Evolutionary conservation across 2,888 invertebrate species (phyloP).

Genomic region (Suillia variegata): DNA sequence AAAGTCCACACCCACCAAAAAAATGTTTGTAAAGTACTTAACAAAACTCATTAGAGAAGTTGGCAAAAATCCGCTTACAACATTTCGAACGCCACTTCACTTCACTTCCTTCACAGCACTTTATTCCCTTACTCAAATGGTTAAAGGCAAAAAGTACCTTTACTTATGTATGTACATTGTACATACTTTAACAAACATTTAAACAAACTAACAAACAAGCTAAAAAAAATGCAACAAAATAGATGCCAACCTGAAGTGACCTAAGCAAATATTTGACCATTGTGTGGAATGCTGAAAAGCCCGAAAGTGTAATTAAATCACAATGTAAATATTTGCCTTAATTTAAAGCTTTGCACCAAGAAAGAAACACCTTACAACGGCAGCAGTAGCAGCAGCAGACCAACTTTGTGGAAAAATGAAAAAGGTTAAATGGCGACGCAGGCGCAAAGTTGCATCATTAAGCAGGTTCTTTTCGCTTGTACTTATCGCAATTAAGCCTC

Average conservation of each 20-base stretch:
- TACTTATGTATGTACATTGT: too few species aligned
- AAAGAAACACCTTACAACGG: slow-evolving; percentile 2
- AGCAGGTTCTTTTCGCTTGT: not conserved
- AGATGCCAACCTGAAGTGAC: slow-evolving; percentile 1
- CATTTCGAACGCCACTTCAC: too few species aligned
- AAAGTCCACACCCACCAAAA: too few species aligned
- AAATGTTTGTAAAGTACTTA: too few species aligned
- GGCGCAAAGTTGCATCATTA: not conserved
- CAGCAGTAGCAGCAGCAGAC: not conserved
- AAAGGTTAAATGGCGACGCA: not conserved
- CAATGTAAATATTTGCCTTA: slow-evolving; percentile 4
- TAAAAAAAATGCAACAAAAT: too few species aligned
- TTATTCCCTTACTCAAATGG: too few species aligned
- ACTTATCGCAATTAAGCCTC: not conserved
- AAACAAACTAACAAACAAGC: not conserved
- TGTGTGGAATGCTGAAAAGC: not conserved
- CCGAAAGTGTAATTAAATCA: slow-evolving; percentile 7
- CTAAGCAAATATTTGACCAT: slow-evolving; percentile 9
- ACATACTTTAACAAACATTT: too few species aligned
- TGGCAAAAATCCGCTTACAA: too few species aligned
- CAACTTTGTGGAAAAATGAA: not conserved
- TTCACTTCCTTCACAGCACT: too few species aligned
- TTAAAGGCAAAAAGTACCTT: too few species aligned
- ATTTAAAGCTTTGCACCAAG: not conserved
- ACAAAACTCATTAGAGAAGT: too few species aligned